Conservation (phyloP, 2,113 vertebrate genomes). For the Hippocampus comes region DNA sequence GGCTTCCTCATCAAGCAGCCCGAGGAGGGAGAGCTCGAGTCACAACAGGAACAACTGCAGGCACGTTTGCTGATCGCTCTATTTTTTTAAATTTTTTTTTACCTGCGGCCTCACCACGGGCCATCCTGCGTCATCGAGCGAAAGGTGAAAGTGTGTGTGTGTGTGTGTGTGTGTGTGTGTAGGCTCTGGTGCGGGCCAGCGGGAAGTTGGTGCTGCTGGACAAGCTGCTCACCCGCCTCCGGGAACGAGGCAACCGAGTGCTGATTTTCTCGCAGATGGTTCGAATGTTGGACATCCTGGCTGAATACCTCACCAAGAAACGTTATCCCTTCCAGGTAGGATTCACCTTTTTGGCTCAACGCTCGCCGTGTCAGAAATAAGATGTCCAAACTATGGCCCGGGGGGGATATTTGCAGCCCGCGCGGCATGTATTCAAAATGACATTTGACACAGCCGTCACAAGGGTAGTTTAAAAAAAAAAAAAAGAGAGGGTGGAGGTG, state of each 20-base stretch:
- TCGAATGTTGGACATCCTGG: constrained; percentile 97
- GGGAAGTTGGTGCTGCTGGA: constrained; percentile 95
- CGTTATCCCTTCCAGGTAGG: constrained; percentile 94
- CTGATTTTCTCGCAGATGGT: constrained; percentile 99
- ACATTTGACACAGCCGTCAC: too few species aligned
- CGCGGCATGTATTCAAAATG: too few species aligned
- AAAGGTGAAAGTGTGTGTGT: neutral
- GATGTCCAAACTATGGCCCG: too few species aligned
- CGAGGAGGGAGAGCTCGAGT: constrained; percentile 82
- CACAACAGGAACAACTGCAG: constrained; percentile 79
- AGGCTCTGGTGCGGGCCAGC: constrained; percentile 89
- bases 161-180: constrained; percentile 2
- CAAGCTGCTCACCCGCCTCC: constrained; percentile 89
- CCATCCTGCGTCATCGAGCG: neutral
- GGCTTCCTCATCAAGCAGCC: constrained; percentile 89
- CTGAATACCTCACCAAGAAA: constrained; percentile 90
- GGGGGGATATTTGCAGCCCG: too few species aligned
- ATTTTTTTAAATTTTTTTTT: neutral
- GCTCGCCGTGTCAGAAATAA: neutral
- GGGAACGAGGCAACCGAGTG: constrained; percentile 91
- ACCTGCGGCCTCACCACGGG: constrained; percentile 31
- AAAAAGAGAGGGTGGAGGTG: too few species aligned
- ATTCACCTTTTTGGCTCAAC: neutral
- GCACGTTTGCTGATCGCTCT: constrained; percentile 28
- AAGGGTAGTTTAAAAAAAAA: too few species aligned